Evolutionary conservation across 2,113 vertebrate genomes (phyloP).

Genomic region (Callaeas wilsoni): DNA sequence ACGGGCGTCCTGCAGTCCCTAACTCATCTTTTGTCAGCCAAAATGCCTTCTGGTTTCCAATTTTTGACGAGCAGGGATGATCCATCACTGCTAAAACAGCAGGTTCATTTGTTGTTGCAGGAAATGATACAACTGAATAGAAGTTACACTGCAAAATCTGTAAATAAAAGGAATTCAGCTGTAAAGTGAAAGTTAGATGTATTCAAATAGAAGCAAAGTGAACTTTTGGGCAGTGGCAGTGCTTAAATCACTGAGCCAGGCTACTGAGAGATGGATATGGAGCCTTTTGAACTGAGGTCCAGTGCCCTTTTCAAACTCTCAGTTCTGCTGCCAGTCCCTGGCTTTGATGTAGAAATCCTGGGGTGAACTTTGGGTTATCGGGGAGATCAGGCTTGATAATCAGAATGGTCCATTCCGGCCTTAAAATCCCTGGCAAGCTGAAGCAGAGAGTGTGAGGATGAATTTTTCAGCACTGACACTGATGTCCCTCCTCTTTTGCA

Average conservation of each 20-base stretch:
- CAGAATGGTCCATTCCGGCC: neutral
- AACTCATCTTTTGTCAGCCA: neutral
- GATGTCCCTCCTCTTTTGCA: neutral
- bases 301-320: neutral
- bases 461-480: neutral
- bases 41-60: neutral
- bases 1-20: neutral
- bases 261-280: neutral
- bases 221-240: neutral
- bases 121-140: neutral
- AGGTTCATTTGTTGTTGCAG: neutral
- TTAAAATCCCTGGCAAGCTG: neutral
- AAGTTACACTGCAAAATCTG: neutral
- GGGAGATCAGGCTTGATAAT: neutral
- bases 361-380: neutral
- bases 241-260: neutral
- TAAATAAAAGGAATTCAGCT: neutral
- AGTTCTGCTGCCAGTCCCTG: neutral
- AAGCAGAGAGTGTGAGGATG: neutral
- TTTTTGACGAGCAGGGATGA: neutral
- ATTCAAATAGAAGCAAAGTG: neutral
- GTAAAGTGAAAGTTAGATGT: neutral
- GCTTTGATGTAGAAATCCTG: constrained; percentile 16
- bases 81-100: neutral
- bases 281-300: neutral